Evolutionary conservation across 1,140 invertebrate genomes (phyloP), one percentile per base, ranked within the genome.

Genomic region (Vanessa atalanta): DNA sequence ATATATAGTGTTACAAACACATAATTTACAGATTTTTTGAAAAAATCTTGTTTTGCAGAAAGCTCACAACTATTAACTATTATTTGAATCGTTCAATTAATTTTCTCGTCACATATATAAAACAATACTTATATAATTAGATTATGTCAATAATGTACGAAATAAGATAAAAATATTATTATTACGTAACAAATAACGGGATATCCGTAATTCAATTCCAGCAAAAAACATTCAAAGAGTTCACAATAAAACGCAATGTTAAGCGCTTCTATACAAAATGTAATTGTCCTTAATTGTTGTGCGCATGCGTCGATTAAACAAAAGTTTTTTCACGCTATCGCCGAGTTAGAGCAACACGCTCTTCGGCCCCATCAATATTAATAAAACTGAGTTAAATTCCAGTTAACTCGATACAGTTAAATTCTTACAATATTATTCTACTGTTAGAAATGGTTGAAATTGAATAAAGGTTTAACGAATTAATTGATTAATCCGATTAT

Each of bases 221-320:
- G 31, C 16, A 57, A 31, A 31, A 51, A 43, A n/a, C 57, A 37
- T 26, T 37, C 26, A 13, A 50, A 9, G 47, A 12, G 37, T 65
- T 37, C 6, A 67, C 12, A 68, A 68, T 57, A 68, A 68, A 68
- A 68, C 51, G 16, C 31, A 51, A 37, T 20, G 47, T 26, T 55
- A 9, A 47, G 16, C 53, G 23, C n/a, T 51, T 37, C 57, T 48
- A 37, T 16, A 43, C 61, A 50, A 74, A 65, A 51, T 50, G 63
- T 60, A 57, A 65, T 75, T 75, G 73, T 65, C 51, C 73, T 43
- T 65, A 75, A 75, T 75, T 70, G 67, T 15, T 65, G 43, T 66
- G 47, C 20, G 63, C 48, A 7, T 16, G 51, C 47, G 66, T 68
- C 31, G 65, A 55, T 55, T 67, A 43, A 68, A 57, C 66, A 53